Evolutionary conservation across 2,113 vertebrate genomes (phyloP), one percentile per base, ranked within the genome.

Genomic region (Prinia subflava): DNA sequence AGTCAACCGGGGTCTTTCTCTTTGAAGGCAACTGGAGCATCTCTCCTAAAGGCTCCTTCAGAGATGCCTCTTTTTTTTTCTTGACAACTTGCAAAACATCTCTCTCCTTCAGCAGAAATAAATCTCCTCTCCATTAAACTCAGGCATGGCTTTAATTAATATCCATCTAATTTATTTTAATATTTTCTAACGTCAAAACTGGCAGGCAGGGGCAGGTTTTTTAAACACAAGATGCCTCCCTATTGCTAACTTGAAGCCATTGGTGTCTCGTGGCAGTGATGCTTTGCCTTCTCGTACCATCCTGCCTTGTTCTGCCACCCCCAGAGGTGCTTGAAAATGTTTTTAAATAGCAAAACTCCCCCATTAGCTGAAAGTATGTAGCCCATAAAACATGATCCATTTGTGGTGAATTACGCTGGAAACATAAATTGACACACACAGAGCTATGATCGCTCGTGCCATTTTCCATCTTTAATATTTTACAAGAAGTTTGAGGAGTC

Each of bases 381-480:
- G 93, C 90, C 90, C 80, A 81, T 97, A 91, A 96, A 97, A 90
- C 93, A 70, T 83, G 86, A 96, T 96, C 94, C 95, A 95, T 95
- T 95, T 95, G 94, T 83, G 95, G 95, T 95, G 93, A 97, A 94
- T 95, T 92, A 97, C 7, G 21, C 83, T 92, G 90, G 71, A 93
- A 96, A 95, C 94, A 95, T 90, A 95, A 94, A 92, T 95, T 90
- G 95, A 95, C 87, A 81, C 90, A 71, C 75, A 8, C 74, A 3
- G 89, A 76, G 91, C 93, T 92, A 55, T 79, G 89, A 96, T 94
- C 18, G 60, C 92, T 87, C 11, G 16, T 96, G 89, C 95, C 81
- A 94, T 94, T 89, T 97, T 96, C 91, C 92, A 93, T 96, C 94
- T 95, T 96, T 90, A 91, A 93, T 95, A 96, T 97, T 97, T 97